phyloP scores from a whole-genome alignment of 2,888 invertebrate species.

The Lamellibrachia satsuma region DNA sequence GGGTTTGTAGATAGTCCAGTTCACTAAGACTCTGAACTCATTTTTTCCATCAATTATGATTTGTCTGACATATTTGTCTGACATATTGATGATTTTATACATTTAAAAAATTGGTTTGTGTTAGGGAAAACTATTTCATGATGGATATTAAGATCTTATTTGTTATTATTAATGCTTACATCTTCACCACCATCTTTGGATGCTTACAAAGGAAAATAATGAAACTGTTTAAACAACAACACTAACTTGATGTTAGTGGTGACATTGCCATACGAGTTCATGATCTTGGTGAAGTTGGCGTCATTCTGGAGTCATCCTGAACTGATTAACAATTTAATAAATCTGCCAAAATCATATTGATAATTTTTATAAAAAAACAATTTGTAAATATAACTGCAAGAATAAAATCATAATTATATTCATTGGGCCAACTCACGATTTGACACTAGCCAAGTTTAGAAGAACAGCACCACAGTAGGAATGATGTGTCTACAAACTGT shows the following conservation, averaged over 20 bases:
- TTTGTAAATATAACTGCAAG: background rate
- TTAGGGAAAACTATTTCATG: background rate
- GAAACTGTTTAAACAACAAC: background rate
- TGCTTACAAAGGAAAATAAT: background rate
- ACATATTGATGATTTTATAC: no score
- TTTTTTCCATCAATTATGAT: no score
- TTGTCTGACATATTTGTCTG: no score
- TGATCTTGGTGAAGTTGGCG: background rate
- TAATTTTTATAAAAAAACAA: background rate
- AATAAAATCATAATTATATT: slow-evolving; percentile 7
- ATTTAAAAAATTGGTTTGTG: no score
- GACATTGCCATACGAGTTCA: background rate
- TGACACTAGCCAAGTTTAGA: background rate
- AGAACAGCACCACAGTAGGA: background rate
- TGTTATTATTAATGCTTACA: background rate
- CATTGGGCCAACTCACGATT: background rate
- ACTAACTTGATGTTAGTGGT: background rate
- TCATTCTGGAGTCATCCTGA: background rate
- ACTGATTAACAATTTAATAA: background rate
- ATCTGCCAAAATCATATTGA: background rate
- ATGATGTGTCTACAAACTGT: no score
- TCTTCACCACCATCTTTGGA: no score
- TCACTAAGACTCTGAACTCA: background rate
- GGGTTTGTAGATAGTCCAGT: background rate
- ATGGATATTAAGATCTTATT: background rate